Base-by-base conservation (phyloP, 2,113 vertebrate genomes). In the Stigmatopora argus region DNA sequence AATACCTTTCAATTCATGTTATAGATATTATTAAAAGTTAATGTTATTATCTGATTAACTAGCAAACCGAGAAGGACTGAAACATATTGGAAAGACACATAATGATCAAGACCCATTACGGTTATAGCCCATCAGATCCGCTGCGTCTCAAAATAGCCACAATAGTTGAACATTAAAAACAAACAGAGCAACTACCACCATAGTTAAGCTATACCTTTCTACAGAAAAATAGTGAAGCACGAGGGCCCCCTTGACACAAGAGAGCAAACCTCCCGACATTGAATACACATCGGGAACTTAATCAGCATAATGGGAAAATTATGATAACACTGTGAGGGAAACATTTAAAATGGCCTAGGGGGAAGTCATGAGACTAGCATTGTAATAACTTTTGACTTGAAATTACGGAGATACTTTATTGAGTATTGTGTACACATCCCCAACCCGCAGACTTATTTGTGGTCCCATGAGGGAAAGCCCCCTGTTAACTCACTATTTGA, bases 341-440 rank as follows among this genome's bases (percentile, higher is more conserved):
- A 81, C 64, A 81, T 87, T 77, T 58, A 55, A 85, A 80, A 81
- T 74, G 68, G 76, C 79, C 84, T 80, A 83, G 77, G 64, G 80
- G 67, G 76, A 84, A 74, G 79, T 81, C 86, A 82, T 64, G 47
- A 81, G 78, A 83, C 85, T 78, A 83, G 79, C 72, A 73, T 75
- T 78, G 70, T 41, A 19, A 62, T 81, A 68, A 76, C 69, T 70
- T 69, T 66, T 81, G 78, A 87, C 75, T 82, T 75, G 21, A 58
- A 69, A 80, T 79, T 60, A 64, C 74, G 76, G 66, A 66, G 75
- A 73, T 69, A 79, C 69, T 78, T 71, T 62, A 78, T 71, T 75
- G 77, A 83, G 59, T 73, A 83, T 81, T 79, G 76, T 82, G 75
- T 31, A 31, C 26, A 31, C 26, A 31, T 31, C 26, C 3, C 26